Evolutionary conservation across 2,113 vertebrate genomes (phyloP), one percentile per base, ranked within the genome.

Genomic region (Trogon melanurus): DNA sequence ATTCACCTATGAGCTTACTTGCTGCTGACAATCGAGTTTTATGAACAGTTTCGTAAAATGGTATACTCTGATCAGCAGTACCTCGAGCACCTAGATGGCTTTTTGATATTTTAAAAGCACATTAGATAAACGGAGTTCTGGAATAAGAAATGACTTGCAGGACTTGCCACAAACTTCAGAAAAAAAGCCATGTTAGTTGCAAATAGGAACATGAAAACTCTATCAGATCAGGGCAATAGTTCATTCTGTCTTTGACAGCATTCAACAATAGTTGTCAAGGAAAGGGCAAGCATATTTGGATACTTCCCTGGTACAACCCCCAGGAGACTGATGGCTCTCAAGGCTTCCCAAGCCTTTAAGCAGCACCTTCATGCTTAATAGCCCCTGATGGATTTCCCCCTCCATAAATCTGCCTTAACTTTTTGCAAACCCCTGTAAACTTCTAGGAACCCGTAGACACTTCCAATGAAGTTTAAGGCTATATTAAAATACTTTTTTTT

Each of bases 61-160:
- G 22, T 36, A 18, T 32, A 61, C 11, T 88, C 23, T 67, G 25
- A 81, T 64, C 44, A 58, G 41, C 34, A 71, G 21, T 26, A 67
- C 11, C 44, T 79, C 29, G 36, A 64, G 12, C 18, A 79, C 5
- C 34, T 48, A 48, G 16, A 9, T 18, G 4, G 54, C 16, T 22
- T 27, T 92, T 66, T 51, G 25, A 38, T 48, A 57, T 21, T 83
- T 71, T 50, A 13, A 61, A 50, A 0, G 0, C 5, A 53, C 9
- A 12, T 53, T 50, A 51, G 32, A 51, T 16, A 80, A 89, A 51
- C 9, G 22, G 47, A 41, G 19, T 3, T 51, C 36, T 58, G 23
- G 30, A 89, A 62, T 61, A 81, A 67, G 44, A 88, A 88, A 85
- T 47, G 0, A 56, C 6, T 25, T 30, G 10, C 19, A 38, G 44